A percentile compares a stretch with the other conserved stretches of the same genome.
phyloP scores from a whole-genome alignment of 2,888 invertebrate species.

The Agonum fuliginosum region DNA sequence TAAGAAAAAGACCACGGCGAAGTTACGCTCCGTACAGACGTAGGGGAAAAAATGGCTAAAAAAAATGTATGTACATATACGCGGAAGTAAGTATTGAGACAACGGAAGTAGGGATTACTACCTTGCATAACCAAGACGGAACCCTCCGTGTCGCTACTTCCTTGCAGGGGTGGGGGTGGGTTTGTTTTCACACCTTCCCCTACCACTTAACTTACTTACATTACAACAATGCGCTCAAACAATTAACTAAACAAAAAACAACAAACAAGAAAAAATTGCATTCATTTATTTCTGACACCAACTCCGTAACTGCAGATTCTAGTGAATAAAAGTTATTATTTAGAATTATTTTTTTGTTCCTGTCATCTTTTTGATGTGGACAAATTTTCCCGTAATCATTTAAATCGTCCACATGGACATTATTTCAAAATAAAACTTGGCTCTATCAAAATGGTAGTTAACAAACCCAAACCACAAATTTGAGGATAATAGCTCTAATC shows the following conservation, averaged over 20 bases:
- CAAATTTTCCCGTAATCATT: background rate
- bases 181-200: too few species aligned
- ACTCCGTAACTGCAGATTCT: too few species aligned
- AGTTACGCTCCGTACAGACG: slow-evolving; percentile 44
- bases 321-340: too few species aligned
- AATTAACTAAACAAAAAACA: too few species aligned
- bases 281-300: too few species aligned
- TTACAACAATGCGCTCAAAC: too few species aligned
- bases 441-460: slow-evolving; percentile 4
- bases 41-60: slow-evolving; percentile 69
- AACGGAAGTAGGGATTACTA: slow-evolving; percentile 63
- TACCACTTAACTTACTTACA: too few species aligned
- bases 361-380: too few species aligned
- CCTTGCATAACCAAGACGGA: background rate
- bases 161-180: too few species aligned
- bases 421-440: slow-evolving; percentile 17
- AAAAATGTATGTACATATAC: slow-evolving; percentile 73
- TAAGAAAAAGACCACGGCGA: slow-evolving; percentile 59
- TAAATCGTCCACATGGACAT: background rate
- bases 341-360: too few species aligned
- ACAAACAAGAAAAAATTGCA: too few species aligned
- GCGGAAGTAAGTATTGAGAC: slow-evolving; percentile 73
- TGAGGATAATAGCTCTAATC: slow-evolving; percentile 38
- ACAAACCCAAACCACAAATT: slow-evolving; percentile 1
- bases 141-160: too few species aligned